Conservation (phyloP, 1,140 invertebrate species). For the Hetaerina americana region DNA sequence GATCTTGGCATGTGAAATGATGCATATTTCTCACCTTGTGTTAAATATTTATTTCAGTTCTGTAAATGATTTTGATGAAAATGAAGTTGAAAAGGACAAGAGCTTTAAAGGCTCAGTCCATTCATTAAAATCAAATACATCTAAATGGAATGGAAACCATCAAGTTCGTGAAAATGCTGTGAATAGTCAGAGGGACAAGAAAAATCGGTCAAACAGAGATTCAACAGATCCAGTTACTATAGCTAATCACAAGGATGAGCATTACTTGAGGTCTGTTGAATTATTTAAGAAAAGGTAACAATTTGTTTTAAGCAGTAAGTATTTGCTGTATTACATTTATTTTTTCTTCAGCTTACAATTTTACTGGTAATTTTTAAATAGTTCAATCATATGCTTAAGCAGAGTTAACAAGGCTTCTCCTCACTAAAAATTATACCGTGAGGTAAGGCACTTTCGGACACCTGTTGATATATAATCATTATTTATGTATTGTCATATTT, state of each 20-base stretch:
- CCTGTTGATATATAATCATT: too few species aligned
- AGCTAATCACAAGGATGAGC: conserved; percentile 39
- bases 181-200: conserved; percentile 44
- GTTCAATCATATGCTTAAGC: neutral
- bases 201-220: conserved; percentile 38
- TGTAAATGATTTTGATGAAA: conserved; percentile 40
- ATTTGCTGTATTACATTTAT: neutral
- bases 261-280: conserved; percentile 38
- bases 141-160: conserved; percentile 31
- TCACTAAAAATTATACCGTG: too few species aligned
- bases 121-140: conserved; percentile 27
- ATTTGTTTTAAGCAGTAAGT: neutral
- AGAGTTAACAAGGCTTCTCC: neutral
- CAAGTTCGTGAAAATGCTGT: conserved; percentile 37
- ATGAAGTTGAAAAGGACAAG: conserved; percentile 40
- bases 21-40: too few species aligned
- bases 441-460: too few species aligned
- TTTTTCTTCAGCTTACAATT: conserved; percentile 4
- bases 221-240: conserved; percentile 25
- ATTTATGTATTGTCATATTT: too few species aligned
- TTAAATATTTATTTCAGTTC: conserved; percentile 24
- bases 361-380: conserved; percentile 5
- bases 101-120: conserved; percentile 29
- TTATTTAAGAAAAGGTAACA: neutral
- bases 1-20: too few species aligned